These are phyloP conservation scores for Lepidonotus clava DNA, from an alignment of 2,888 invertebrate species.

Conservation along the genomic window DNA sequence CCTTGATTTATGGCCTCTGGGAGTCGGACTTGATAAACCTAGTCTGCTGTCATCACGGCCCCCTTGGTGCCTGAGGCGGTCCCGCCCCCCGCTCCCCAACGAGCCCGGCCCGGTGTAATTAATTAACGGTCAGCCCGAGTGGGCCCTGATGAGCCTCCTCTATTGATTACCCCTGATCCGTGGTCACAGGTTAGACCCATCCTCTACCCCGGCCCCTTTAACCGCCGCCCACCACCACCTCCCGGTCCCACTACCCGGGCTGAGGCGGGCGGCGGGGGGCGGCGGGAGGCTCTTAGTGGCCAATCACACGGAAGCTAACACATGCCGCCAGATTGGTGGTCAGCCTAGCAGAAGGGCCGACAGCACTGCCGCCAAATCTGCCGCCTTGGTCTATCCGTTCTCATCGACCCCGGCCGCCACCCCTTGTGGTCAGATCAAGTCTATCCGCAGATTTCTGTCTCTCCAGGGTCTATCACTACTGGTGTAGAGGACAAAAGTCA, in stretches of 20 bases:
- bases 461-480: too few species aligned
- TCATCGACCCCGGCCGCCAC: background rate
- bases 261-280: background rate
- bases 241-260: background rate
- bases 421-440: too few species aligned
- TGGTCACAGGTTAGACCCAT: background rate
- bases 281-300: background rate
- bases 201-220: background rate
- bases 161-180: slow-evolving; percentile 18
- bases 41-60: background rate
- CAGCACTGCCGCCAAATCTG: too few species aligned
- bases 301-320: slow-evolving; percentile 27
- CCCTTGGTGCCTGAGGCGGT: too few species aligned
- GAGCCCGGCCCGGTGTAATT: background rate
- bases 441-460: too few species aligned
- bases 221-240: background rate
- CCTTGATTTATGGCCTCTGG: background rate
- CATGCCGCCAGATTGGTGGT: background rate
- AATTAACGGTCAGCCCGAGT: background rate
- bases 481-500: too few species aligned
- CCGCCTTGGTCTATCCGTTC: too few species aligned
- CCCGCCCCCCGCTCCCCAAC: background rate
- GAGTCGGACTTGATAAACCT: slow-evolving; percentile 1
- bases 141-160: background rate
- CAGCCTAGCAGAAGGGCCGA: slow-evolving; percentile 26